phyloP scores from a whole-genome alignment of 2,888 invertebrate species.

The Ctena decussata region DNA sequence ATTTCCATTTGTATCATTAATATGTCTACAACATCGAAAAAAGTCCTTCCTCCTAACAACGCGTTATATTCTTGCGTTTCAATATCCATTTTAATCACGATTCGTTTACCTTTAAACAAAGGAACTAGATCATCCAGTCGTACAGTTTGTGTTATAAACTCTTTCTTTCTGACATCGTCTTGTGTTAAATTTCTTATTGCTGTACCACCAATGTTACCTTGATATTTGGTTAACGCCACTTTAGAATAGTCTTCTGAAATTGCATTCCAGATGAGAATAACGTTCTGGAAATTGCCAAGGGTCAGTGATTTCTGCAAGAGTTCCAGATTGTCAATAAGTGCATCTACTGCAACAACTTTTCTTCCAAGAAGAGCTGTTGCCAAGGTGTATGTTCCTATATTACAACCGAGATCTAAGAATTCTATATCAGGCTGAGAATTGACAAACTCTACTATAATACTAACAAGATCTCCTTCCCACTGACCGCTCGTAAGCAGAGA shows the following conservation, averaged over 20 bases:
- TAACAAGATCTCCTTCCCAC: conserved; percentile 39
- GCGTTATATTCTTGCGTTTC: conserved; percentile 14
- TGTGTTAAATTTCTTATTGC: conserved; percentile 8
- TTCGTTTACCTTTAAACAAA: conserved; percentile 18
- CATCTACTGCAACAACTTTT: conserved; percentile 50
- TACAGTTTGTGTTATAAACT: background rate
- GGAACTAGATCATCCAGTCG: conserved; percentile 13
- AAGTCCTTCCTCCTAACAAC: background rate
- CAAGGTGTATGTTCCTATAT: conserved; percentile 47
- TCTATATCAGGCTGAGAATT: background rate
- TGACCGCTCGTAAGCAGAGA: background rate
- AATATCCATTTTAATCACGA: background rate
- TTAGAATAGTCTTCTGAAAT: conserved; percentile 32
- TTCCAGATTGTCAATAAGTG: conserved; percentile 31
- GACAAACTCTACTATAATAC: conserved; percentile 19
- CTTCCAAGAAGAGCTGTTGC: conserved; percentile 22
- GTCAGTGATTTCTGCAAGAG: conserved; percentile 32
- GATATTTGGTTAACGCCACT: conserved; percentile 28
- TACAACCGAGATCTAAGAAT: conserved; percentile 48
- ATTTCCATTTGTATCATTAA: conserved; percentile 5
- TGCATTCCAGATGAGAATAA: conserved; percentile 55
- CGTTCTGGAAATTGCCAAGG: conserved; percentile 26
- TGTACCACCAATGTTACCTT: conserved; percentile 56
- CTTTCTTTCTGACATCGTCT: background rate
- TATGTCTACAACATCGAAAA: conserved; percentile 14